Percentiles rank a stretch among this genome's conserved stretches.
These are phyloP conservation scores for Dicerorhinus sumatrensis DNA, from an alignment of 2,113 vertebrate genomes.

Conservation along the genomic window DNA sequence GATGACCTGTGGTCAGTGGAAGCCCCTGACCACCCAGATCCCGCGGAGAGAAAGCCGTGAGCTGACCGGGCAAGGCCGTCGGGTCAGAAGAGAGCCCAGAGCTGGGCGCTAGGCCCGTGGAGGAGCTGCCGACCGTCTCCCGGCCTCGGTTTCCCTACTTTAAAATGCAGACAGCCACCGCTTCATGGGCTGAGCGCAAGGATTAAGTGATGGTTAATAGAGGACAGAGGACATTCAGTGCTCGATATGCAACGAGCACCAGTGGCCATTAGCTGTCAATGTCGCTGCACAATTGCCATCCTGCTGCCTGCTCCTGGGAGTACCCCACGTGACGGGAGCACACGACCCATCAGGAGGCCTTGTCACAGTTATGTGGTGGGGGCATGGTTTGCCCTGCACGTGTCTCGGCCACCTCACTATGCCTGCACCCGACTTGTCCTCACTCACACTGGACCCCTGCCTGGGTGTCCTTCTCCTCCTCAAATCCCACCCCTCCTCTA, in stretches of 20 bases:
- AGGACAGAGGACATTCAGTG: accelerated
- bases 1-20: accelerated
- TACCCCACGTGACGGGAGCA: too few species aligned
- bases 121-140: too few species aligned
- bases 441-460: neutral
- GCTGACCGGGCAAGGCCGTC: accelerated
- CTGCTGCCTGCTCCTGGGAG: accelerated
- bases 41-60: accelerated
- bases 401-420: neutral
- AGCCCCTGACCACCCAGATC: neutral
- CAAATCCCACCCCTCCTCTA: neutral
- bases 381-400: accelerated
- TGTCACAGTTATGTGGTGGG: accelerated
- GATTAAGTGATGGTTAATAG: accelerated
- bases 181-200: accelerated
- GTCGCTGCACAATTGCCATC: accelerated
- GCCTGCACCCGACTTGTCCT: too few species aligned
- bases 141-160: accelerated
- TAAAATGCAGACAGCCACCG: accelerated
- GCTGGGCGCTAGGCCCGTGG: too few species aligned
- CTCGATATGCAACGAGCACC: accelerated
- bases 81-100: neutral
- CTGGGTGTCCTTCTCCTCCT: neutral
- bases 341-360: neutral
- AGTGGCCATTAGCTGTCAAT: accelerated